Evolutionary conservation across 2,888 invertebrate species (phyloP).

Genomic region (Punctoribates punctum): DNA sequence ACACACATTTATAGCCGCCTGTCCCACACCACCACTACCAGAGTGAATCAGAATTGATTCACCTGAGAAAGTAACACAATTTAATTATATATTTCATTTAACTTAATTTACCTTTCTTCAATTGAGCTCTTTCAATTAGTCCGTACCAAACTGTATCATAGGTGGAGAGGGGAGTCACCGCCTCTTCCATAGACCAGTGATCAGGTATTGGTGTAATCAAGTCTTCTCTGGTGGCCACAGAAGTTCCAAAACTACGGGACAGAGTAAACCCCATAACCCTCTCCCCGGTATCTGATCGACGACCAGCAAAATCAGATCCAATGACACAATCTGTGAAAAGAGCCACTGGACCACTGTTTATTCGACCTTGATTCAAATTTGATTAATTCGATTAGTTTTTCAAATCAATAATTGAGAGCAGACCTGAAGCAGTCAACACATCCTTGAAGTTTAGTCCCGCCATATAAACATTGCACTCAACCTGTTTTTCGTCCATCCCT

Average conservation of each 20-base stretch:
- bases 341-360: not conserved
- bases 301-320: conserved; percentile 85
- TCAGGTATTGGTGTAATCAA: conserved; percentile 86
- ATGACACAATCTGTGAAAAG: conserved; percentile 71
- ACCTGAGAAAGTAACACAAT: conserved; percentile 59
- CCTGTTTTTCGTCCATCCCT: conserved; percentile 35
- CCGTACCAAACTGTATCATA: conserved; percentile 85
- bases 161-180: conserved; percentile 89
- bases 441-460: too few relatives aligned
- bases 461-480: too few relatives aligned
- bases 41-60: conserved; percentile 72
- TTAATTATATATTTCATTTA: too few relatives aligned
- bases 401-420: too few relatives aligned
- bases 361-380: not conserved
- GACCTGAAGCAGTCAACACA: conserved; percentile 59
- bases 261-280: conserved; percentile 90
- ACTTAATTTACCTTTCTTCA: too few relatives aligned
- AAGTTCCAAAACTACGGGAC: conserved; percentile 77
- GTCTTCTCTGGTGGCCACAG: conserved; percentile 62
- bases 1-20: conserved; percentile 92
- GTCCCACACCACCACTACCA: conserved; percentile 83
- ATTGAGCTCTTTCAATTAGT: conserved; percentile 70
- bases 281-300: conserved; percentile 64
- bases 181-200: conserved; percentile 81
- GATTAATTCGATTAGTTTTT: not conserved